Conservation (phyloP, 1,140 invertebrate species). For the Listronotus oregonensis region DNA sequence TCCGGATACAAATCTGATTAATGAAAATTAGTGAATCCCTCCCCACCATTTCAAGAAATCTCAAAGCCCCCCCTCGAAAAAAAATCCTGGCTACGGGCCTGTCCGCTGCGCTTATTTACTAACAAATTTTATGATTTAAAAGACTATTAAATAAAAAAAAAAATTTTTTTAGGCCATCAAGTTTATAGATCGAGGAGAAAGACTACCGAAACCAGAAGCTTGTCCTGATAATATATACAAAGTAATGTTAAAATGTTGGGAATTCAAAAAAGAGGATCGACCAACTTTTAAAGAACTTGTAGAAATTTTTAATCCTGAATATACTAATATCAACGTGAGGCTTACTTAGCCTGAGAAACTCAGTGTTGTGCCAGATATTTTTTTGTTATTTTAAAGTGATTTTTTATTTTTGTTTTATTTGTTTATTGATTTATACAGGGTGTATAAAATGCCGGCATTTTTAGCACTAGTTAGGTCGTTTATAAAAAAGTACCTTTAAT, state of each 20-base stretch:
- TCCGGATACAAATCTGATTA: no score
- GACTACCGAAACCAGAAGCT: conserved; percentile 75
- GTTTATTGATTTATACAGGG: background rate
- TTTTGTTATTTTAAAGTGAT: background rate
- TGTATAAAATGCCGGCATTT: background rate
- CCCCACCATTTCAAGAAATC: no score
- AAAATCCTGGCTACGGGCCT: no score
- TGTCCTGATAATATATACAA: conserved; percentile 87
- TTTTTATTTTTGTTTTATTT: background rate
- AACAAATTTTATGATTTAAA: no score
- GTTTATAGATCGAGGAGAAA: conserved; percentile 74
- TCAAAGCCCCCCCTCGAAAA: no score
- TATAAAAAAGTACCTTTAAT: no score
- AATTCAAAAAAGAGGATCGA: conserved; percentile 73
- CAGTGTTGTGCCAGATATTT: background rate
- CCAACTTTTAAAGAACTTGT: conserved; percentile 83
- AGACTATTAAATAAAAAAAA: no score
- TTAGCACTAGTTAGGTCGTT: background rate
- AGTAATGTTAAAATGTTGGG: conserved; percentile 91
- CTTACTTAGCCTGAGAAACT: conserved; percentile 33
- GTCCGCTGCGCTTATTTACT: no score
- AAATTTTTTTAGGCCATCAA: conserved; percentile 73
- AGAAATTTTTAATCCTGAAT: conserved; percentile 75
- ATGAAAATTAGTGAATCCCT: no score
- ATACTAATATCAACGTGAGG: conserved; percentile 63